These are phyloP conservation scores for Drosophila micromelanica DNA, from an alignment of 1,140 invertebrate species.

Conservation along the genomic window DNA sequence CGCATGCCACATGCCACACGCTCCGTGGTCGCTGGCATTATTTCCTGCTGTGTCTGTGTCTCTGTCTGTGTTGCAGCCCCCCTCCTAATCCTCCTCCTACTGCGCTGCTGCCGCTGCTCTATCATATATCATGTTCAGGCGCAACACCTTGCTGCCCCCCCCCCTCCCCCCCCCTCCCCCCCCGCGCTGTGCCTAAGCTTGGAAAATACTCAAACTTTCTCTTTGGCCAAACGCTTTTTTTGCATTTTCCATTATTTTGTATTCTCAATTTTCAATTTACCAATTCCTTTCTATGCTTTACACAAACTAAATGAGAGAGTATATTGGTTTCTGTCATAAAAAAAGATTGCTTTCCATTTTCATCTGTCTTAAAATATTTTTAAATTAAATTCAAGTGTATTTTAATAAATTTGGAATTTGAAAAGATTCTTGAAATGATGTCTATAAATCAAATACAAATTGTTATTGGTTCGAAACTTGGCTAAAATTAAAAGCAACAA, in stretches of 20 bases:
- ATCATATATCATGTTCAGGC: slow-evolving; percentile 80
- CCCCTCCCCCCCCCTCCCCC: not conserved
- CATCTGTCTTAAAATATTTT: too few relatives aligned
- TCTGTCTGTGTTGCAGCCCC: not conserved
- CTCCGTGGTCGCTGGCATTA: slow-evolving; percentile 62
- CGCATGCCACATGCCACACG: not conserved
- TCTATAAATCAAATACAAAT: too few relatives aligned
- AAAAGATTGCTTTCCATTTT: too few relatives aligned
- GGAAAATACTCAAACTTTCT: slow-evolving; percentile 9
- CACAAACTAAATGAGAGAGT: too few relatives aligned
- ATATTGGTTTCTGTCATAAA: too few relatives aligned
- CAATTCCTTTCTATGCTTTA: not conserved
- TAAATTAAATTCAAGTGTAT: too few relatives aligned
- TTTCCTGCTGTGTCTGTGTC: slow-evolving; percentile 67
- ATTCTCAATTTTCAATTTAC: slow-evolving; percentile 60
- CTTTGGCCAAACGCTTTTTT: slow-evolving; percentile 46
- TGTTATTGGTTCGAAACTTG: too few relatives aligned
- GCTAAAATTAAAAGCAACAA: too few relatives aligned
- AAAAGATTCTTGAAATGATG: too few relatives aligned
- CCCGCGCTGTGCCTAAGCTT: slow-evolving; percentile 21
- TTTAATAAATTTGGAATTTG: too few relatives aligned
- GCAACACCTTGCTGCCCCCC: slow-evolving; percentile 46
- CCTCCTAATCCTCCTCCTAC: slow-evolving; percentile 1
- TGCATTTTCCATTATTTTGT: slow-evolving; percentile 80
- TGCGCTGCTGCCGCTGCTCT: slow-evolving; percentile 51